Evolutionary conservation across 2,797 vertebrate species (phyloP).

Genomic region (Onychomys torridus): DNA sequence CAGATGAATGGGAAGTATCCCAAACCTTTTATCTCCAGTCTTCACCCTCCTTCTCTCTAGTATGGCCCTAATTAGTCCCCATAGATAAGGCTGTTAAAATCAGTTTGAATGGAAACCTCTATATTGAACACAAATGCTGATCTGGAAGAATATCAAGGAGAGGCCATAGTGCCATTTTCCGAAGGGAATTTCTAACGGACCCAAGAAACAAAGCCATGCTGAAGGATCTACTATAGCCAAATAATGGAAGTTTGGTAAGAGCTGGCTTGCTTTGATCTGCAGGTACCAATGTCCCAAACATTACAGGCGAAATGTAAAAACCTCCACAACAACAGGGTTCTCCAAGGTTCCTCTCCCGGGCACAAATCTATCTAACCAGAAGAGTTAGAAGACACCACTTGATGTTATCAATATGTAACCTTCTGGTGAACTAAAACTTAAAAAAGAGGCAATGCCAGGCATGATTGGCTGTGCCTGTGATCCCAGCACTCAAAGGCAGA

Average conservation of each 20-base stretch:
- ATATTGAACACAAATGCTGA: neutral
- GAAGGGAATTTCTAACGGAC: neutral
- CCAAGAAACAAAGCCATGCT: neutral
- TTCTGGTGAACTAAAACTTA: neutral
- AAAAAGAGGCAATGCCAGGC: neutral
- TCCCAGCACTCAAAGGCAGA: neutral
- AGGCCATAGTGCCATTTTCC: neutral
- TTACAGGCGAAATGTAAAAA: constrained; percentile 70
- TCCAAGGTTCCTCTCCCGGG: constrained; percentile 70
- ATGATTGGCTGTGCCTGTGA: neutral
- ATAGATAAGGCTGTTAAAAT: neutral
- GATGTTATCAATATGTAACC: neutral
- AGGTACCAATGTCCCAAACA: constrained; percentile 56
- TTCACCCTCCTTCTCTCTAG: too few species aligned
- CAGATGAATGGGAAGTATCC: neutral
- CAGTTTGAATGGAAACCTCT: neutral
- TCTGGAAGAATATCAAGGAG: neutral
- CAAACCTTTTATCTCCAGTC: neutral
- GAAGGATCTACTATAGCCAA: neutral
- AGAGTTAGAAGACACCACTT: constrained; percentile 48
- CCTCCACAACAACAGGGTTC: constrained; percentile 72
- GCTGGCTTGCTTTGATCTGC: constrained; percentile 40
- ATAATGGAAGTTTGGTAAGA: constrained; percentile 60
- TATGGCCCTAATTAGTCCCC: neutral
- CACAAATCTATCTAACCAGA: constrained; percentile 77